Base-by-base conservation (phyloP, 2,113 vertebrate species). In the Hippolais icterina region DNA sequence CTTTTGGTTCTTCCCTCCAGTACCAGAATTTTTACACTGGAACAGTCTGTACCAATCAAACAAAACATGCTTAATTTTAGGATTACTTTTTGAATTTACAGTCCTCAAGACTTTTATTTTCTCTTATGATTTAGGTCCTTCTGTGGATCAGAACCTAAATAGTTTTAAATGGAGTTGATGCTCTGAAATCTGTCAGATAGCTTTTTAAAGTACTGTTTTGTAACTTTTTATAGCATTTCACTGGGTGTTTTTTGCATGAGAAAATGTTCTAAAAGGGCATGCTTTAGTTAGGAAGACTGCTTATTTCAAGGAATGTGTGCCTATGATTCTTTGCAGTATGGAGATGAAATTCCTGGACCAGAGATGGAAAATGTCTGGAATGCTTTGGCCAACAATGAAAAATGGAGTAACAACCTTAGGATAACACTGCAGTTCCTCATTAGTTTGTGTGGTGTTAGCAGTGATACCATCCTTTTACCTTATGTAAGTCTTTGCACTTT, bases 291-390 rank as follows among this genome's bases (percentile, higher is more conserved):
- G 27, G 50, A 82, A 27, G 23, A 37, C 25, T 57, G 10, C 4
- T 0, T 77, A 44, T 91, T 76, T 89, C 50, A 91, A 70, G 35
- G 52, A 9, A 39, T 47, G 8, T 57, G 39, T 81, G 39, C 8
- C 11, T 74, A 2, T 91, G 71, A 93, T 94, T 72, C 15, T 64
- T 80, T 96, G 28, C 94, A 99, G 99, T 99, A 99, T 42, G 99
- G 99, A 80, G 99, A 99, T 87, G 99, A 99, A 98, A 98, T 99
- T 92, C 98, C 99, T 2, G 99, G 99, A 37, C 98, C 98, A 3
- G 99, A 99, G 97, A 99, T 99, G 97, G 99, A 99, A 95, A 99
- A 99, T 37, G 99, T 99, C 76, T 99, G 99, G 99, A 99, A 99
- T 56, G 99, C 99, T 12, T 95, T 99, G 83, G 99, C 99, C 92